These are phyloP conservation scores for Propithecus perrieri DNA, from an alignment of 2,797 vertebrate genomes.

Conservation along the genomic window DNA sequence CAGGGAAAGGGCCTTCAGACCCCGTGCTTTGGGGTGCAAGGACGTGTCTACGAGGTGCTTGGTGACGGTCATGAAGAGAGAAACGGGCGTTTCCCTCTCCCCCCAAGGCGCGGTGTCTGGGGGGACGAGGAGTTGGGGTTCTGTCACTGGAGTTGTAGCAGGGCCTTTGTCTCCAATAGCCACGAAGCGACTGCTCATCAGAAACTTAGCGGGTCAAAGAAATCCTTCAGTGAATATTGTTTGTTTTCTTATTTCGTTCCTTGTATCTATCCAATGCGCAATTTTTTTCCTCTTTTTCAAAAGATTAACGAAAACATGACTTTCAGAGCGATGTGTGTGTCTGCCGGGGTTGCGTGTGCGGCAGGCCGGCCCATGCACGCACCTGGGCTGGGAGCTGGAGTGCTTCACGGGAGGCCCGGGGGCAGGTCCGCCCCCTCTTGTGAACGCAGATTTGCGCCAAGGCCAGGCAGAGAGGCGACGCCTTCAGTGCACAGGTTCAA, in stretches of 20 bases:
- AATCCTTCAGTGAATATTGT: background rate
- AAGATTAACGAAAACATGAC: background rate
- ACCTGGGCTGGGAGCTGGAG: background rate
- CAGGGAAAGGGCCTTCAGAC: background rate
- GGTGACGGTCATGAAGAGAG: background rate
- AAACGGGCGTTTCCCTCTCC: too few species aligned
- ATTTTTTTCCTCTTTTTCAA: background rate
- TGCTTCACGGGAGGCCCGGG: too few species aligned
- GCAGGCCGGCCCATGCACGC: fast-evolving
- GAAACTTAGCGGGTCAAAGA: background rate
- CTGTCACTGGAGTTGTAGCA: background rate
- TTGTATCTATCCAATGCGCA: background rate
- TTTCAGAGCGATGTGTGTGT: background rate
- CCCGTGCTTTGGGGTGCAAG: background rate
- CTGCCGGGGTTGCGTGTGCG: fast-evolving
- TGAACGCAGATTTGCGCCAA: background rate
- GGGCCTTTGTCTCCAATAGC: background rate
- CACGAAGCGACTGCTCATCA: background rate
- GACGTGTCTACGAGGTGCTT: too few species aligned
- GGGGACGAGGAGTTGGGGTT: too few species aligned
- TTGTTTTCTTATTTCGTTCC: background rate
- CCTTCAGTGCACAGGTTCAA: background rate
- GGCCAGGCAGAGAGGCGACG: background rate
- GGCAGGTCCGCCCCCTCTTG: too few species aligned
- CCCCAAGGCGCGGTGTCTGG: too few species aligned